Evolutionary conservation across 2,888 invertebrate genomes (phyloP), one percentile per base, ranked within the genome.

Genomic region (Phrixothrix hirtus): DNA sequence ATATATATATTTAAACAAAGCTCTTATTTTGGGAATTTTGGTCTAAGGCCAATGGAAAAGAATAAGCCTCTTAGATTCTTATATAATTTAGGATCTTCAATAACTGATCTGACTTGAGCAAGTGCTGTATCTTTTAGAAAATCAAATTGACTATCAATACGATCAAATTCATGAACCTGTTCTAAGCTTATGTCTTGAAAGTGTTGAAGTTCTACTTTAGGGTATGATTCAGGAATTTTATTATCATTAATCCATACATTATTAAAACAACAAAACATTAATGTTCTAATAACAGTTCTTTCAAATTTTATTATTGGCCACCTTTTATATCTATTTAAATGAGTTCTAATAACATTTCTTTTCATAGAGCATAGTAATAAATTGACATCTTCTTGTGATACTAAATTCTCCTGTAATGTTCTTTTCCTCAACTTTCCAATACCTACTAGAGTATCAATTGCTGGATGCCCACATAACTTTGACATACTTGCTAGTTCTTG

Each of bases 51-150:
- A n/a, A n/a, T n/a, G n/a, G n/a, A n/a, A n/a, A n/a, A n/a, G n/a
- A n/a, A n/a, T n/a, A n/a, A n/a, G n/a, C n/a, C n/a, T n/a, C n/a
- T n/a, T n/a, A n/a, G 10, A 14, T 9, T 3, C 12, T 27, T 38
- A 14, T 27, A 15, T 4, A 38, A 1, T 5, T 7, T 3, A 15
- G 38, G 38, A 27, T 27, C 15, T 11, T n/a, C 5, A 3, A 38
- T 27, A 1, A 27, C 14, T 5, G 27, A 27, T 27, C 38, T 11
- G 1, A 38, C 15, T 25, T 38, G 38, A 2, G 26, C 38, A 12
- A 38, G 15, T 11, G 38, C 38, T 5, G 38, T 38, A 27, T 38
- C 38, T 10, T 38, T 38, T 11, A 27, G 9, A n/a, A 38, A 11
- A 4, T 38, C 38, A 12, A 38, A 38, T 10, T 38, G 38, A 4